Base-by-base conservation (phyloP, 1,140 invertebrate genomes). In the Halictus rubicundus region DNA sequence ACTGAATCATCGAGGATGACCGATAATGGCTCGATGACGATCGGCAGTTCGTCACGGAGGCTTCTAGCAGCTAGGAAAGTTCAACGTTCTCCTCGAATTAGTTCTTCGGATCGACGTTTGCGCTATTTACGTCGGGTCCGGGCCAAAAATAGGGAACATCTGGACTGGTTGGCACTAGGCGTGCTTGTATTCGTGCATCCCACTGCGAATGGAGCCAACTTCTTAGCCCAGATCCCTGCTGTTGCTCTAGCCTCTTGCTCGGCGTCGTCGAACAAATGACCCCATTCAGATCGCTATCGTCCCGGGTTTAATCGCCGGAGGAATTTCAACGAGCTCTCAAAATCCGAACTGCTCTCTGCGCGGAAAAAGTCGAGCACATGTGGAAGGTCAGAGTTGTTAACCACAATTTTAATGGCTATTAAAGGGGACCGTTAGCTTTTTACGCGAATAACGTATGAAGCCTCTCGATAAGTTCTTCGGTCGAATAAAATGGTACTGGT, bases 41-140 rank as follows among this genome's bases (percentile, higher is more conserved):
- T 49, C 32, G 8, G 9, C 6, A 27, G 21, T 46, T 68, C 39
- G 68, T 85, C 71, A 76, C 64, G 75, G 12, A 46, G 42, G 10
- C 78, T 76, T 64, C 57, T 75, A 60, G 23, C 65, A 23, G 52
- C 25, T 37, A 39, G 27, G 52, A 82, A 79, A 76, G 83, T 85
- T 86, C 83, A 86, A 85, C 61, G 84, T 77, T 83, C 78, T 23
- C 69, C 61, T 83, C 69, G 59, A 65, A 61, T 76, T 63, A 64
- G 61, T 83, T 46, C 39, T 74, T 76, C 59, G 46, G 32, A 78
- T 85, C 42, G 68, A n/a, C 27, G 39, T 14, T 42, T 32, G 23
- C 61, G 60, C 65, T 80, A 81, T 87, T 85, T 80, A 25, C 76
- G 60, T 57, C 63, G 61, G 68, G 75, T 72, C 69, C 10, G 25